Percentiles rank a stretch among this genome's conserved stretches.
Conservation (phyloP, 2,888 invertebrate genomes). For the Drosophila phalerata region DNA sequence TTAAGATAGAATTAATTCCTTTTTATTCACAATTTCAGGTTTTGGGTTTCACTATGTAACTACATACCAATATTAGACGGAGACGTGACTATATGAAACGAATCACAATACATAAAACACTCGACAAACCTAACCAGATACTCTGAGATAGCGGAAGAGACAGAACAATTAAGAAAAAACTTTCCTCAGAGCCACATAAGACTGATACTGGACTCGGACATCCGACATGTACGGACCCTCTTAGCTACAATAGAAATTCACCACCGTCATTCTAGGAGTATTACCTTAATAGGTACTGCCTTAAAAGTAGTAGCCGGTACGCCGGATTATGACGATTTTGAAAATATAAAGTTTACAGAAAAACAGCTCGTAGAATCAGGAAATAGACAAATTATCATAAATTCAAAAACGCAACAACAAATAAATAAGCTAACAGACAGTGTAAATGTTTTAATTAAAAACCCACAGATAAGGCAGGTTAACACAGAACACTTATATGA, state of each 20-base stretch:
- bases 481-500: too few species aligned
- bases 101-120: constrained; percentile 14
- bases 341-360: neutral
- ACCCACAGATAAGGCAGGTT: too few species aligned
- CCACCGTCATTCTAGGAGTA: neutral
- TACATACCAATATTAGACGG: constrained; percentile 32
- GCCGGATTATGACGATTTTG: neutral
- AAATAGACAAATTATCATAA: constrained; percentile 1
- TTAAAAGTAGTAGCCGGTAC: neutral
- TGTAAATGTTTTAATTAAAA: too few species aligned
- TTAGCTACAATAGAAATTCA: neutral
- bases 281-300: neutral
- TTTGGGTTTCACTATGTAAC: neutral
- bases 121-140: constrained; percentile 9
- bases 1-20: too few species aligned
- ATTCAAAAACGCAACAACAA: neutral
- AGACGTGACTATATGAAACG: constrained; percentile 18
- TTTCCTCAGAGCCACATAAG: constrained; percentile 7
- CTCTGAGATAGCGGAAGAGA: constrained; percentile 9
- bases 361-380: neutral
- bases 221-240: neutral
- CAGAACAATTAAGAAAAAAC: neutral
- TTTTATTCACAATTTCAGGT: constrained; percentile 1
- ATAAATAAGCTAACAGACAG: too few species aligned
- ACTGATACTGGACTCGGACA: constrained; percentile 4